These are phyloP conservation scores for Sebastes reedi DNA, from an alignment of 2,797 vertebrate species.

Conservation along the genomic window DNA sequence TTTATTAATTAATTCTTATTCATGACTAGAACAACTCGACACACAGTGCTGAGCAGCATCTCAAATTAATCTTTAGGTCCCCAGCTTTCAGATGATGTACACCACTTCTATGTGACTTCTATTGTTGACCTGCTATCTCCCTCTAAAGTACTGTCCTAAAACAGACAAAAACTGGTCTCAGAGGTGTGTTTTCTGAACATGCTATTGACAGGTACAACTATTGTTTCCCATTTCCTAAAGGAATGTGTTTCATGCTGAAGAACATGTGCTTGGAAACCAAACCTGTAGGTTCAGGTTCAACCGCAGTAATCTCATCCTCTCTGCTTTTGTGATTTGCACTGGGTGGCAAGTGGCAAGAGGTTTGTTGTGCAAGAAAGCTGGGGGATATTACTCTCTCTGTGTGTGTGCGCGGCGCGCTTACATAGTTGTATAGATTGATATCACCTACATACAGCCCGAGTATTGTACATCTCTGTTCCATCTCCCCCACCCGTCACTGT, in stretches of 20 bases:
- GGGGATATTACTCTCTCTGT: conserved; percentile 46
- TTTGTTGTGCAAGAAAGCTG: conserved; percentile 33
- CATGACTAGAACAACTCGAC: no score
- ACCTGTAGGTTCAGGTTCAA: conserved; percentile 53
- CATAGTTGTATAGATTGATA: conserved; percentile 56
- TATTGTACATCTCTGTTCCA: conserved; percentile 59
- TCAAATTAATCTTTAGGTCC: no score
- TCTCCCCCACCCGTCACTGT: conserved; percentile 56
- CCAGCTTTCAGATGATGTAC: no score
- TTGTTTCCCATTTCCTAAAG: conserved; percentile 11
- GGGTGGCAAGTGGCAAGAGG: conserved; percentile 39
- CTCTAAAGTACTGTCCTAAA: no score
- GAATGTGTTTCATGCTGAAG: conserved; percentile 24
- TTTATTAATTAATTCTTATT: no score
- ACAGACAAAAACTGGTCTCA: no score
- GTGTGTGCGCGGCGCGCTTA: conserved; percentile 13
- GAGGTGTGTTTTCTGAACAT: not conserved
- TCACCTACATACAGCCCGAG: conserved; percentile 37
- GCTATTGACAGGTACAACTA: not conserved
- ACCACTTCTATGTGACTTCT: no score
- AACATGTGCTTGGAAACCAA: conserved; percentile 67
- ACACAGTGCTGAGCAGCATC: no score
- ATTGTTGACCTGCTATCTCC: no score
- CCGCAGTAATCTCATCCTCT: conserved; percentile 53
- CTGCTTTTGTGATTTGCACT: conserved; percentile 52